Evolutionary conservation across 2,113 vertebrate species (phyloP).

Genomic region (Tylochromis polylepis): DNA sequence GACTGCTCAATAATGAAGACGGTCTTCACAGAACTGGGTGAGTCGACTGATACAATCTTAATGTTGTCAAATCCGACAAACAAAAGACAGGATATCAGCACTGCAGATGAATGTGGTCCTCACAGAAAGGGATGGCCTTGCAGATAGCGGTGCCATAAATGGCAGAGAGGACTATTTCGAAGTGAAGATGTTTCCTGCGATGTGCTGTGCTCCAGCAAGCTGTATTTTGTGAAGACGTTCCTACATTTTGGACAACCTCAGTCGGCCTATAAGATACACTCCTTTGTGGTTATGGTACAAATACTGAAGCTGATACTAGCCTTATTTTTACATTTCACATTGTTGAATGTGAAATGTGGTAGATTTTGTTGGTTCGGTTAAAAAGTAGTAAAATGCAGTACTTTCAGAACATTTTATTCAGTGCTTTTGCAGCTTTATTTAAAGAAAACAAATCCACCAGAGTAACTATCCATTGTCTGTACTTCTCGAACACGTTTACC

Average conservation of each 20-base stretch:
- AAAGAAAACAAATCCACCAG: neutral
- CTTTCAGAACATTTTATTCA: neutral
- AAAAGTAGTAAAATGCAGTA: neutral
- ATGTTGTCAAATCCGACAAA: conserved; percentile 52
- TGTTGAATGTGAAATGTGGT: neutral
- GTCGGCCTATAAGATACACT: neutral
- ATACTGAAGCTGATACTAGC: neutral
- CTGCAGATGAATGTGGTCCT: conserved; percentile 1
- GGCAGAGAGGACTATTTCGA: neutral
- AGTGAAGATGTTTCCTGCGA: neutral
- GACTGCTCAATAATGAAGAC: conserved; percentile 49
- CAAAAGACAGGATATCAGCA: conserved; percentile 31
- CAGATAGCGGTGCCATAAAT: neutral
- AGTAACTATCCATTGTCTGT: neutral
- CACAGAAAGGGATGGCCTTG: neutral
- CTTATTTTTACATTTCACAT: conserved; percentile 1
- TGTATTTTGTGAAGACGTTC: neutral
- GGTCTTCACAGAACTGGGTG: conserved; percentile 21
- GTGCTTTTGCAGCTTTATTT: neutral
- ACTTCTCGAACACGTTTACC: neutral
- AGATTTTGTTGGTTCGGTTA: neutral
- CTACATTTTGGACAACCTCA: neutral
- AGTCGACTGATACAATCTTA: conserved; percentile 52
- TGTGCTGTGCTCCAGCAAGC: neutral
- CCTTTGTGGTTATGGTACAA: neutral